Percentiles rank a stretch among this genome's conserved stretches.
Evolutionary conservation across 2,888 invertebrate genomes (phyloP).

Genomic region (Lasius platythorax): DNA sequence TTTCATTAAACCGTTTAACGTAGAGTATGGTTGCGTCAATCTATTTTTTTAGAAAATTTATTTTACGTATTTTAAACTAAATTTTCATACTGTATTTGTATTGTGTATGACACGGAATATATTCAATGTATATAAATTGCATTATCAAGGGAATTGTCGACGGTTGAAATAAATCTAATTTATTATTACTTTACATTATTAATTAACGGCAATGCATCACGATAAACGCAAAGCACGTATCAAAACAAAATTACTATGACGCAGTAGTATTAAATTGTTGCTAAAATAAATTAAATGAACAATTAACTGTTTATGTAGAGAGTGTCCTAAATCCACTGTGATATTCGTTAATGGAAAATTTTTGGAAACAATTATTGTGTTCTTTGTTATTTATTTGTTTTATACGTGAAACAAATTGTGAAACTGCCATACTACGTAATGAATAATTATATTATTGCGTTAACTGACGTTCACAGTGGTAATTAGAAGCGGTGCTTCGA

Average conservation of each 20-base stretch:
- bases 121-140: constrained; percentile 1
- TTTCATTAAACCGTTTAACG: background rate
- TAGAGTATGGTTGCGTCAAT: background rate
- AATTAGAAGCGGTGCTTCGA: background rate
- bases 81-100: background rate
- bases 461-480: background rate
- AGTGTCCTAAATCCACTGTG: background rate
- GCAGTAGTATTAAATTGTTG: constrained; percentile 20
- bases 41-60: background rate
- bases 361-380: background rate
- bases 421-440: background rate
- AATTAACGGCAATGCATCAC: background rate
- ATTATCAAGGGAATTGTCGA: constrained; percentile 9
- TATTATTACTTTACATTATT: constrained; percentile 31
- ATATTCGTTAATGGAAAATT: background rate
- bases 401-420: constrained; percentile 2
- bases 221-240: background rate
- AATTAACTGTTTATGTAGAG: background rate
- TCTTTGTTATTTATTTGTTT: background rate
- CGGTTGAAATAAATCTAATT: constrained; percentile 5
- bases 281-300: constrained; percentile 19
- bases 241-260: constrained; percentile 12
- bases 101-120: background rate
- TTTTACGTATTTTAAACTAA: background rate
- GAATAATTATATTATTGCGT: background rate